Evolutionary conservation across 2,797 vertebrate species (phyloP), one percentile per base, ranked within the genome.

Genomic region (Ctenochaetus hawaiiensis): DNA sequence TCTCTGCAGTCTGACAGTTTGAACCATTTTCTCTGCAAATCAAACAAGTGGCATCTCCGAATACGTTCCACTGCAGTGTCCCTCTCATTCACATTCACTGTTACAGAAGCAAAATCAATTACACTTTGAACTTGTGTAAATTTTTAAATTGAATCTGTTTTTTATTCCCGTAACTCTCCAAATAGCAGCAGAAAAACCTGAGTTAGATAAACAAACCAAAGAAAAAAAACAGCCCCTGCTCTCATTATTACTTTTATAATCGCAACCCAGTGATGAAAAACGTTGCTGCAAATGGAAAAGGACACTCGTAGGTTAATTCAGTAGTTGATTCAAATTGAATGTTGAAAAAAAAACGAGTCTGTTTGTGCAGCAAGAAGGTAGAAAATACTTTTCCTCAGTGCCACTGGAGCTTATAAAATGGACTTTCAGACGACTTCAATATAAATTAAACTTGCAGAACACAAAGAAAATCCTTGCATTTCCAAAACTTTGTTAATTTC

Each of bases 31-130:
- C 22, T 22, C 61, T 53, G 17, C 23, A 52, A 64, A 64, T 77
- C 67, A 68, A 34, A 58, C 47, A 58, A 52, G 75, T 72, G 77
- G 52, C 67, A 52, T 78, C 37, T 54, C 47, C 61, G 39, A 68
- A 62, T 10, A 51, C 26, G 20, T n/a, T 22, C 8, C 8, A 9
- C 44, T 14, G 39, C 37, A 18, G 8, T 43, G 11, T 22, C 17
- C 60, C 62, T 14, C 70, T 67, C 62, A 39, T 75, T 75, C 34
- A 45, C 11, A 37, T 37, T 67, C 47, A 47, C 26, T 22, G 3
- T 18, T 13, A 68, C 14, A n/a, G 23, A 7, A 44, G 41, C 41
- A n/a, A 67, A 74, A 54, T 62, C 74, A 44, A 57, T 67, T 67
- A 48, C 22, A 5, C 37, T 47, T 0, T 9, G 16, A 8, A 13